These are phyloP conservation scores for Protophormia terraenovae DNA, from an alignment of 2,888 invertebrate genomes.

Conservation along the genomic window DNA sequence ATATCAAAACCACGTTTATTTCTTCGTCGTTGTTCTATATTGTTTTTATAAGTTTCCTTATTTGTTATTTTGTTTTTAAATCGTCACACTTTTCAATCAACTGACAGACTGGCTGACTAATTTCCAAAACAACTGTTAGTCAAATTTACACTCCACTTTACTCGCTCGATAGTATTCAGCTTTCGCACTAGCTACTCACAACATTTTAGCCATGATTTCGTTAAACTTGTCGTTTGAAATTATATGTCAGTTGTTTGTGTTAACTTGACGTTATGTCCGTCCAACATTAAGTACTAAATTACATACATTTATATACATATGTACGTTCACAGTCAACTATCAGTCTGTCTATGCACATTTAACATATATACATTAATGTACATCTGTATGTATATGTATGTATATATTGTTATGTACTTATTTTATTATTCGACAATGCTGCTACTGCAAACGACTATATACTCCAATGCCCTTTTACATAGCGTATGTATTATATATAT, in stretches of 20 bases:
- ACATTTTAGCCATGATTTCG: neutral
- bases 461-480: conserved; percentile 17
- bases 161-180: conserved; percentile 2
- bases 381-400: neutral
- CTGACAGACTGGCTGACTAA: neutral
- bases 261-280: neutral
- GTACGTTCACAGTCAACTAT: too few relatives aligned
- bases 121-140: too few relatives aligned
- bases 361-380: neutral
- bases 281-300: too few relatives aligned
- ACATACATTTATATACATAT: neutral
- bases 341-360: neutral
- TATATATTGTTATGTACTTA: conserved; percentile 24
- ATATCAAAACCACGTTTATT: conserved; percentile 59
- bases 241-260: neutral
- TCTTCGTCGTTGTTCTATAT: conserved; percentile 26
- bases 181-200: neutral
- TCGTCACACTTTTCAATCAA: neutral
- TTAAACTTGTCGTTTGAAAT: conserved; percentile 29
- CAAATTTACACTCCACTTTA: neutral
- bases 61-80: conserved; percentile 12
- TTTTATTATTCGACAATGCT: neutral
- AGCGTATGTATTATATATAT: neutral
- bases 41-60: conserved; percentile 47
- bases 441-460: conserved; percentile 24